phyloP scores from a whole-genome alignment of 2,113 vertebrate species.

The Hystrix brachyura region DNA sequence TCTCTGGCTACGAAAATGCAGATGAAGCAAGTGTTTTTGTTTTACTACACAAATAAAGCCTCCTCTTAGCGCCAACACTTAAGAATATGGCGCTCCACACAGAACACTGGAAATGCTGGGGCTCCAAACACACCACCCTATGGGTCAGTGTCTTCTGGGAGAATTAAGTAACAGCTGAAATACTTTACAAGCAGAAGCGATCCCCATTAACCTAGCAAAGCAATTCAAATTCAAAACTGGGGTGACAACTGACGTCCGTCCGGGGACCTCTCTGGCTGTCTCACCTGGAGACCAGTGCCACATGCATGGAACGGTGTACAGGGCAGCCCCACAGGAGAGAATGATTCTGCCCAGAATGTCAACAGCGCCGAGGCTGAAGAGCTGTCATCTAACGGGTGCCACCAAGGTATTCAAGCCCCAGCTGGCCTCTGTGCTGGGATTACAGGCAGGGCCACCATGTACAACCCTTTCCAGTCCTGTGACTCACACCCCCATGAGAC shows the following conservation, averaged over 20 bases:
- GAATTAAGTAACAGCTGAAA: not conserved
- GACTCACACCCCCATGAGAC: not conserved
- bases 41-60: constrained; percentile 76
- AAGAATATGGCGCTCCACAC: not conserved
- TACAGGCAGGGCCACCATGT: not conserved
- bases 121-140: not conserved
- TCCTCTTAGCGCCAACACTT: not conserved
- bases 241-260: rapidly evolving
- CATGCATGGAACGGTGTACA: not conserved
- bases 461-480: not conserved
- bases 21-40: constrained; percentile 75
- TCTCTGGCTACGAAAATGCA: constrained; percentile 64
- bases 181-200: not conserved
- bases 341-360: not conserved
- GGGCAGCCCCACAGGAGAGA: not conserved
- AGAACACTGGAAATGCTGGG: not conserved
- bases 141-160: not conserved
- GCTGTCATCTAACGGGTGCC: not conserved
- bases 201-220: rapidly evolving
- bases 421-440: not conserved
- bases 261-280: not conserved
- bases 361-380: not conserved
- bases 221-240: not conserved
- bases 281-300: not conserved
- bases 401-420: not conserved